Evolutionary conservation across 2,888 invertebrate species (phyloP).

Genomic region (Creontiades dilutus): DNA sequence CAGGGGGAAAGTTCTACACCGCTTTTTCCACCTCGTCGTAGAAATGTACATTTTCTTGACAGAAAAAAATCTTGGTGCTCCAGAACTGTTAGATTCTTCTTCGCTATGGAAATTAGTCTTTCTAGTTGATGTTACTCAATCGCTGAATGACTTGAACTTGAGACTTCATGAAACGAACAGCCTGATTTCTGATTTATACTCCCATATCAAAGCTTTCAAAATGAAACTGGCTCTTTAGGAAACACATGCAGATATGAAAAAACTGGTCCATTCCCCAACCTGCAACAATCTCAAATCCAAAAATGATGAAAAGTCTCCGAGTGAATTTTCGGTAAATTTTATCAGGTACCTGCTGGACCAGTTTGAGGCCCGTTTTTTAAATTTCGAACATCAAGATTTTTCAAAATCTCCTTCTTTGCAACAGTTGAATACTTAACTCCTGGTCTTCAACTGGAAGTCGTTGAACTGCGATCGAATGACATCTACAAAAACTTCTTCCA

Average conservation of each 20-base stretch:
- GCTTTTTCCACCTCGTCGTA: too few species aligned
- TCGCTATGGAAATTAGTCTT: neutral
- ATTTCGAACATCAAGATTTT: constrained; percentile 22
- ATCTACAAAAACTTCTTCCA: constrained; percentile 40
- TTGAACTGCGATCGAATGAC: constrained; percentile 38
- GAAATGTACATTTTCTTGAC: too few species aligned
- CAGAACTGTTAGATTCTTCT: too few species aligned
- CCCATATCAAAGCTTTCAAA: neutral
- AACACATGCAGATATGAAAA: constrained; percentile 5
- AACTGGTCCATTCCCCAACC: constrained; percentile 41
- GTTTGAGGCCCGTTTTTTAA: constrained; percentile 3
- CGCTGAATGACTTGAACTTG: constrained; percentile 45
- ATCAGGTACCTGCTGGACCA: constrained; percentile 31
- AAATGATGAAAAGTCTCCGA: constrained; percentile 44
- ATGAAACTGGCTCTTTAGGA: constrained; percentile 24
- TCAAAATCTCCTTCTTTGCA: constrained; percentile 8
- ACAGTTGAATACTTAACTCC: constrained; percentile 42
- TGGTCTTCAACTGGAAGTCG: constrained; percentile 24
- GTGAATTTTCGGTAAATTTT: constrained; percentile 29
- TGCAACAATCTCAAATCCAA: constrained; percentile 36
- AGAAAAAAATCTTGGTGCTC: too few species aligned
- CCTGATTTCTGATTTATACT: constrained; percentile 44
- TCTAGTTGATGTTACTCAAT: neutral
- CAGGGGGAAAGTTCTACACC: too few species aligned
- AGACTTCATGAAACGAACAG: constrained; percentile 44